These are phyloP conservation scores for Glaucopsyche alexis DNA, from an alignment of 2,888 invertebrate genomes.

Conservation along the genomic window DNA sequence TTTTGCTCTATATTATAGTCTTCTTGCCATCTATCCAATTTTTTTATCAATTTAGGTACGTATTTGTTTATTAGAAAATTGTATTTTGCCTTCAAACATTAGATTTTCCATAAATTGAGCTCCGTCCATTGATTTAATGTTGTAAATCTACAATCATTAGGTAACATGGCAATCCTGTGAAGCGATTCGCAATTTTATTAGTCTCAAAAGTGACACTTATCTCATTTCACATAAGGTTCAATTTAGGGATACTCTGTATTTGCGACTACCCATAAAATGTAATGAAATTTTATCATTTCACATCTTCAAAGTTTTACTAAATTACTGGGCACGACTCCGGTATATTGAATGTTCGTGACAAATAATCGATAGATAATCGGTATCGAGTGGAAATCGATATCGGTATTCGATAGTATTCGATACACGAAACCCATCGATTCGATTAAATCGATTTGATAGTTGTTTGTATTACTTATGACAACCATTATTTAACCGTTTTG, in stretches of 20 bases:
- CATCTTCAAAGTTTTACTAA: slow-evolving; percentile 35
- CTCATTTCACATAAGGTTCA: background rate
- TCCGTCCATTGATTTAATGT: slow-evolving; percentile 4
- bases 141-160: slow-evolving; percentile 3
- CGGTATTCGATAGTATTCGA: slow-evolving; percentile 41
- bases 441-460: slow-evolving; percentile 65
- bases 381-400: slow-evolving; percentile 41
- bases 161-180: slow-evolving; percentile 17
- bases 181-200: background rate
- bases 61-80: background rate
- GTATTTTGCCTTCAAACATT: background rate
- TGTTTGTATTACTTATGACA: slow-evolving; percentile 48
- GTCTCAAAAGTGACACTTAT: background rate
- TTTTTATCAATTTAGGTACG: background rate
- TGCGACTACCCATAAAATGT: background rate
- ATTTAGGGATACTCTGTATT: background rate
- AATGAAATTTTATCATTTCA: slow-evolving; percentile 16
- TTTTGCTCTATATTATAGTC: too few relatives aligned
- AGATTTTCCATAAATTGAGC: background rate
- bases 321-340: slow-evolving; percentile 40
- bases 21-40: too few relatives aligned
- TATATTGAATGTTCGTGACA: slow-evolving; percentile 62
- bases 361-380: slow-evolving; percentile 56
- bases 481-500: slow-evolving; percentile 21
- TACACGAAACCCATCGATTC: slow-evolving; percentile 51